Base-by-base conservation (phyloP, 1,140 invertebrate species). In the Ips nitidus region DNA sequence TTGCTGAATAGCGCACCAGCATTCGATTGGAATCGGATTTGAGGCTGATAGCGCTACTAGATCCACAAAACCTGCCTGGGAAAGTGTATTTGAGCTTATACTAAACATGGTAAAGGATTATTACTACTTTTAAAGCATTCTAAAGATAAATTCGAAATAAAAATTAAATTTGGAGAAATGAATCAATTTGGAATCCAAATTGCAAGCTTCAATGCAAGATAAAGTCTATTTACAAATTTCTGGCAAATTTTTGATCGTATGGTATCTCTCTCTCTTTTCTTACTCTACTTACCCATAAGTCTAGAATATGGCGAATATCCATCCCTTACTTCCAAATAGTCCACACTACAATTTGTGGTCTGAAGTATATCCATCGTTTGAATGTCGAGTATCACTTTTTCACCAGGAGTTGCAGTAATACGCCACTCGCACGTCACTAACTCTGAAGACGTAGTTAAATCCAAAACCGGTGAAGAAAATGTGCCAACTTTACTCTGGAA, bases 401-500 rank as follows among this genome's bases (percentile, higher is more conserved):
- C 96, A 0, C 97, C 97, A 74, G 98, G 95, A 0, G 97, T 98
- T 0, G 95, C 95, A 0, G 94, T 95, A 60, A 99, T 98, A 47
- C 96, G 83, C 97, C 97, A 99, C 82, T 96, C 94, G 79, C 95
- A 98, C 53, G 86, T 83, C 70, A 94, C 91, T 0, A 86, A 84
- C 1, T 88, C 86, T 1, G 86, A 79, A 6, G 84, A 82, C 4
- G 81, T 83, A 56, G 84, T 85, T 43, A 85, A 83, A 2, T 85
- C 84, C 80, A 90, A 89, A 0, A 84, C 84, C 0, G 94, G 92
- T 0, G 93, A 91, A 63, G 85, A 84, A 75, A 98, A 93, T 72
- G 85, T 87, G 1, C 91, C 95, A 1, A 88, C 90, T 75, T 94
- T 94, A 58, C 95, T 92, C 80, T 97, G 92, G 64, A 95, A 89